Conservation (phyloP, 2,113 vertebrate genomes). For the Nothoprocta perdicaria region DNA sequence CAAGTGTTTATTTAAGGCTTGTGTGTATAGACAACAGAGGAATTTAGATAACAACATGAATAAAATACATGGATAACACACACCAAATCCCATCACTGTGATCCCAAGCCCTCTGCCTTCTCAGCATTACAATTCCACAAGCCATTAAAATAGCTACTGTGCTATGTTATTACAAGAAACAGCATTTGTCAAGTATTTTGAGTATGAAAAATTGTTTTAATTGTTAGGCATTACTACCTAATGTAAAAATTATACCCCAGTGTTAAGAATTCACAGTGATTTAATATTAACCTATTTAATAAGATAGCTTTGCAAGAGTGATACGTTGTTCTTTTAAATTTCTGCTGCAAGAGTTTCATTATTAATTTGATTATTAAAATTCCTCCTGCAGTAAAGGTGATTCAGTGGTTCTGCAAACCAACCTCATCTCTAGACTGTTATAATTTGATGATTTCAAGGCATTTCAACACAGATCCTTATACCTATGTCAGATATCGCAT, state of each 20-base stretch:
- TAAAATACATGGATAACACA: not conserved
- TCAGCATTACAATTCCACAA: not conserved
- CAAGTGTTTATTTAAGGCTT: not conserved
- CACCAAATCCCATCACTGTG: not conserved
- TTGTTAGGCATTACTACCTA: not conserved
- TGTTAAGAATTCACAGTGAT: not conserved
- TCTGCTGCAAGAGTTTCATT: not conserved
- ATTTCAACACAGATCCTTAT: constrained; percentile 23
- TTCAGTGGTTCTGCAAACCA: constrained; percentile 19
- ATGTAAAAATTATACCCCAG: not conserved
- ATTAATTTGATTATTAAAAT: constrained; percentile 4
- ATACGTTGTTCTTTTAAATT: not conserved
- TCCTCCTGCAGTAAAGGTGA: not conserved
- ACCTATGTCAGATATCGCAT: constrained; percentile 45
- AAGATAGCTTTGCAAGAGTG: not conserved
- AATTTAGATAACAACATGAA: not conserved
- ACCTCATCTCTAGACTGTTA: not conserved
- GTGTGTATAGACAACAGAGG: not conserved
- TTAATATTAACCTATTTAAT: not conserved
- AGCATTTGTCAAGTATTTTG: constrained; percentile 8
- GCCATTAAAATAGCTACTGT: constrained; percentile 41
- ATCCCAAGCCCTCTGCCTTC: not conserved
- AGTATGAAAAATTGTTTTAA: not conserved
- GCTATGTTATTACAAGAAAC: not conserved
- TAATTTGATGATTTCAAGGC: constrained; percentile 31